Evolutionary conservation across 2,888 invertebrate genomes (phyloP).

Genomic region (Masnerella sp.): DNA sequence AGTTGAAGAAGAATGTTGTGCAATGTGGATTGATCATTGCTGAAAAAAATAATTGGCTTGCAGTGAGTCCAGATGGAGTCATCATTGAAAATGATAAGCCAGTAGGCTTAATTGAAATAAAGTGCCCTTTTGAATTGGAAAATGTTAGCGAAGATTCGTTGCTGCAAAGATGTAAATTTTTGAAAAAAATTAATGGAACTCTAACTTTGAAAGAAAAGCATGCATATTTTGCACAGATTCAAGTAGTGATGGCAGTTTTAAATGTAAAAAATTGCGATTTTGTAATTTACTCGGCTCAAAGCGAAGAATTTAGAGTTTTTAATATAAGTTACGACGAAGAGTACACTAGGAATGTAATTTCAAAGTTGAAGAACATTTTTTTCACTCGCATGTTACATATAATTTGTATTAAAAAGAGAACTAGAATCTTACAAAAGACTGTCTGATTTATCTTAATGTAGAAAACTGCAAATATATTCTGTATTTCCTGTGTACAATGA

Average conservation of each 20-base stretch:
- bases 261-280: not conserved
- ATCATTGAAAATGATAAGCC: not conserved
- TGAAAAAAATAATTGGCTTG: not conserved
- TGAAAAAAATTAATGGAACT: not conserved
- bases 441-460: not conserved
- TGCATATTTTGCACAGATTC: conserved; percentile 22
- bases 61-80: conserved; percentile 17
- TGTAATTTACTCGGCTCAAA: not conserved
- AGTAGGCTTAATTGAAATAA: conserved; percentile 1
- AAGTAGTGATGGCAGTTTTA: conserved; percentile 18
- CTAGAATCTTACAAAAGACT: not conserved
- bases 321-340: not conserved
- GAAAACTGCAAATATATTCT: not conserved
- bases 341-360: not conserved
- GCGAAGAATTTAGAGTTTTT: not conserved
- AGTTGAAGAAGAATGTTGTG: not conserved
- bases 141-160: not conserved
- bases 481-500: no score
- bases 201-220: conserved; percentile 1
- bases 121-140: not conserved
- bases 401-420: not conserved
- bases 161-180: conserved; percentile 3
- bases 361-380: not conserved
- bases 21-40: conserved; percentile 12
- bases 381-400: conserved; percentile 1